phyloP scores from a whole-genome alignment of 2,797 vertebrate genomes.

The Manis crassicaudata region DNA sequence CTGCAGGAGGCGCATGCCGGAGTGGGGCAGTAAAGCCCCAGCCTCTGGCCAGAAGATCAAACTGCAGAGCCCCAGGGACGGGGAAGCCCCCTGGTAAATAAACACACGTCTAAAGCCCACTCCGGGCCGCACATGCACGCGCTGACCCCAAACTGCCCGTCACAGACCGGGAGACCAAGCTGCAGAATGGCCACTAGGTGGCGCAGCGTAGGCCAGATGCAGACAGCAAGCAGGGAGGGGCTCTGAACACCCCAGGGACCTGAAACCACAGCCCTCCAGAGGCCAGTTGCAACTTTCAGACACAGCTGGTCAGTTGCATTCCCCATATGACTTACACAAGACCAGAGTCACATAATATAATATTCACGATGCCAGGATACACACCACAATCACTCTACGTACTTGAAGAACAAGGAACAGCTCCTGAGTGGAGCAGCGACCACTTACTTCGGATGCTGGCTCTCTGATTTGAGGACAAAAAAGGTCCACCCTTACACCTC shows the following conservation, averaged over 20 bases:
- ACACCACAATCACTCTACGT: neutral
- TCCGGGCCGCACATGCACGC: fast-evolving
- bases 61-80: neutral
- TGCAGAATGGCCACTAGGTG: neutral
- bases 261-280: neutral
- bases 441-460: too few species aligned
- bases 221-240: neutral
- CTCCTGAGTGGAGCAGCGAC: neutral
- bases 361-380: neutral
- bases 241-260: fast-evolving
- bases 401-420: fast-evolving
- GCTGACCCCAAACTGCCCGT: neutral
- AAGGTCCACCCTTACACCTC: neutral
- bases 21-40: neutral
- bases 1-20: neutral
- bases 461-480: neutral
- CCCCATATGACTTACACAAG: neutral
- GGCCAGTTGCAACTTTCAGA: neutral
- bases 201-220: neutral
- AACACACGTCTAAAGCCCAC: neutral
- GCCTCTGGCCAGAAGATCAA: neutral
- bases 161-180: fast-evolving
- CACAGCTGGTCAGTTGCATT: neutral
- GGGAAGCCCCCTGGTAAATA: neutral
- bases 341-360: too few species aligned